Base-by-base conservation (phyloP, 1,140 invertebrate species). In the Hylyphantes graminicola region DNA sequence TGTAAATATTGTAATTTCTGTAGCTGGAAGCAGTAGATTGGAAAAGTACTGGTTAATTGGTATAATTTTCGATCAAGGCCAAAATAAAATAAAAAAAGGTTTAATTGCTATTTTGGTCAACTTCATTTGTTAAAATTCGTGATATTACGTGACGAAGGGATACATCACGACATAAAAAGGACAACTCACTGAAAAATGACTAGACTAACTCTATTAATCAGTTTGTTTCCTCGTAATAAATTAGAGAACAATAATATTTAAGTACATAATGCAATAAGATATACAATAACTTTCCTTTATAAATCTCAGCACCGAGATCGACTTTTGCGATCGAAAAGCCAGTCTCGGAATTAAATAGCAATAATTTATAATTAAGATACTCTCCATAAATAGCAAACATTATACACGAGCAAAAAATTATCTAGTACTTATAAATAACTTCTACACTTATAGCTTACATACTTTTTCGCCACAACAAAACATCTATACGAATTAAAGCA, bases 381-480 rank as follows among this genome's bases (percentile, higher is more conserved):
- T 83, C 70, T 67, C 74, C 54, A 85, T 76, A 77, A 85, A 85
- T 77, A 76, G 82, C 82, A 85, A 85, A 77, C 82, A 76, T 53
- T 70, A 68, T 75, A 83, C 72, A 83, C 73, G 65, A 85, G 73
- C 73, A 77, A 77, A 85, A 70, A 85, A 76, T 48, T 19, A 57
- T 70, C 65, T 75, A 48, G 57, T 67, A 50, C 21, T 75, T 57
- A 35, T 67, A 85, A 76, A 85, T 76, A 76, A 77, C 73, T 76
- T 50, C 61, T 77, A 68, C 74, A 76, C 54, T 72, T 74, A 35
- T 35, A 73, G 70, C 79, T 83, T 67, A 70, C 70, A 70, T 80
- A 70, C 57, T 77, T 75, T 68, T 72, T 65, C 51, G 82, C 73
- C 55, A 76, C 82, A 85, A 85, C 82, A 67, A 54, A 85, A 85